Percentiles rank a stretch among this genome's conserved stretches.
These are phyloP conservation scores for Triplophysa dalaica DNA, from an alignment of 2,113 vertebrate genomes.

Conservation along the genomic window DNA sequence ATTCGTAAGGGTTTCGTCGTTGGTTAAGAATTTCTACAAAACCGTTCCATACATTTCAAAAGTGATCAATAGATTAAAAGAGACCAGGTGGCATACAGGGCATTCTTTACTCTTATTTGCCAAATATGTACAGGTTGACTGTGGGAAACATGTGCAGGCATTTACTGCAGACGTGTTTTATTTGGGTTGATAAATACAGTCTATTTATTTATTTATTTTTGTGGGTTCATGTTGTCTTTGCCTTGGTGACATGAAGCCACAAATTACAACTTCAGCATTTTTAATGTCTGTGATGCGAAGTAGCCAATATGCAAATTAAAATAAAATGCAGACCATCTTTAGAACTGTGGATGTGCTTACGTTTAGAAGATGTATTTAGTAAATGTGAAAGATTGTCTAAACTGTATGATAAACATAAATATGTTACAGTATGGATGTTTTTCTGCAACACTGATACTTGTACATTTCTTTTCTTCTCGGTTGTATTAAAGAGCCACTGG, in stretches of 20 bases:
- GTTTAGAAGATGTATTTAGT: neutral
- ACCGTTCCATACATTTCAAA: too few species aligned
- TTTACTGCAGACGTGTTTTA: neutral
- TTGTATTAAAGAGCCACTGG: neutral
- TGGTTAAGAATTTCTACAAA: neutral
- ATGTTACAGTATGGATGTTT: neutral
- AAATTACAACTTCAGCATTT: neutral
- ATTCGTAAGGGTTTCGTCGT: neutral
- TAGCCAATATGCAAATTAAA: neutral
- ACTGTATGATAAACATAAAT: neutral
- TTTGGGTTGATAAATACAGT: conserved; percentile 15
- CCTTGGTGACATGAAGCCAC: neutral
- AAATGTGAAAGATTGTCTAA: neutral
- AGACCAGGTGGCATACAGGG: neutral
- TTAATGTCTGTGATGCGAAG: too few species aligned
- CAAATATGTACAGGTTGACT: too few species aligned
- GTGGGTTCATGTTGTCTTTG: conserved; percentile 1
- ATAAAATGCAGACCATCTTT: neutral
- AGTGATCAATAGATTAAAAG: neutral
- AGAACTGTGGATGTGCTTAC: neutral
- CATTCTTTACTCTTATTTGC: neutral
- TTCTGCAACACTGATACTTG: neutral
- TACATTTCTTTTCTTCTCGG: neutral
- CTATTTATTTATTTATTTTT: conserved; percentile 55
- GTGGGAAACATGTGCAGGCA: too few species aligned